phyloP scores from a whole-genome alignment of 2,113 vertebrate species.

The Sakesphorus luctuosus region DNA sequence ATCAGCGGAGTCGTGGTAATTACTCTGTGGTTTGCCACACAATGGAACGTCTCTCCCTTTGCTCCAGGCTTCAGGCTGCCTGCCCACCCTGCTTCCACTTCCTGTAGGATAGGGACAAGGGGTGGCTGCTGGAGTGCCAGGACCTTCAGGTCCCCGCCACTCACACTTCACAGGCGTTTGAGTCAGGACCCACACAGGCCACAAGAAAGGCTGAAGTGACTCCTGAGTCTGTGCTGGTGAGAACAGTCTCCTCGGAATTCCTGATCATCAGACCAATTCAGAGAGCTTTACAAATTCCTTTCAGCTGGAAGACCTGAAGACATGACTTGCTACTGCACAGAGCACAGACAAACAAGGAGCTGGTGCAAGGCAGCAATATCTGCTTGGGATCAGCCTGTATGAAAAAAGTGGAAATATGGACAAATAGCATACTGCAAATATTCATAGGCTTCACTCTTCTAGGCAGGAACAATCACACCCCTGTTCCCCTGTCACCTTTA shows the following conservation, averaged over 20 bases:
- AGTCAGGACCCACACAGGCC: background rate
- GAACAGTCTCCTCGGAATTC: background rate
- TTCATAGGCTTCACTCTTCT: background rate
- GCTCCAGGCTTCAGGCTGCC: background rate
- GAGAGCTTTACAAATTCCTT: background rate
- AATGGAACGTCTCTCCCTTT: rapidly evolving
- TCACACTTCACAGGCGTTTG: background rate
- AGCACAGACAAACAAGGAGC: background rate
- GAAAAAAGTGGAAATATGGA: background rate
- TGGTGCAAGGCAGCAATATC: background rate
- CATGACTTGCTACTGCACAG: background rate
- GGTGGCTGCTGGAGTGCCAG: background rate
- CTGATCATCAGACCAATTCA: rapidly evolving
- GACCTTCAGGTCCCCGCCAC: background rate
- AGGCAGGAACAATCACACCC: background rate
- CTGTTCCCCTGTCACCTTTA: background rate
- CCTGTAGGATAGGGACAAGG: rapidly evolving
- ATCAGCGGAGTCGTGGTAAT: rapidly evolving
- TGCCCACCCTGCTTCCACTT: background rate
- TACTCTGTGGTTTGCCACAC: rapidly evolving
- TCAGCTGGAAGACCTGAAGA: background rate
- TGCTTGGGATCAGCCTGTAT: background rate
- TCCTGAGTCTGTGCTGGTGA: background rate
- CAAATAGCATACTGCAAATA: background rate
- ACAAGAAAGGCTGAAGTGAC: background rate